These are phyloP conservation scores for Pantelozetes paolii DNA, from an alignment of 2,888 invertebrate genomes.

Conservation along the genomic window DNA sequence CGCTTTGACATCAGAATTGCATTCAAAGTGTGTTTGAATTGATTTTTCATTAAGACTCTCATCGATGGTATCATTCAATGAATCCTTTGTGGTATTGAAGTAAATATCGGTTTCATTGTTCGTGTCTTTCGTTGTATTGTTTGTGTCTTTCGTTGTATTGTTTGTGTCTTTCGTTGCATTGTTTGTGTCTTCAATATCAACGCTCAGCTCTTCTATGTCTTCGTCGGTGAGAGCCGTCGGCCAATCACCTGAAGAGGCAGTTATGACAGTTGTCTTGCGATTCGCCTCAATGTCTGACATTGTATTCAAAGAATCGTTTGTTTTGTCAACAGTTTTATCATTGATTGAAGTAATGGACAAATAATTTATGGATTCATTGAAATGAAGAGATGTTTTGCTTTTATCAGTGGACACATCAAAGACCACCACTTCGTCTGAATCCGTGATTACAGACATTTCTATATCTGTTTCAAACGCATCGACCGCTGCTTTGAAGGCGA, in stretches of 20 bases:
- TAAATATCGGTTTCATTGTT: too few species aligned
- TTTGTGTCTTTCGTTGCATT: neutral
- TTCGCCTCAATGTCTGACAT: neutral
- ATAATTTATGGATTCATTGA: neutral
- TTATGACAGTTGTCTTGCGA: neutral
- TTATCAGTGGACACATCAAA: constrained; percentile 10
- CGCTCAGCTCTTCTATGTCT: neutral
- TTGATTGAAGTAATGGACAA: neutral
- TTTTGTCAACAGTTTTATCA: neutral
- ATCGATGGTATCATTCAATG: neutral
- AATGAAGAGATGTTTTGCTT: neutral
- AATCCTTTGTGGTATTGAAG: neutral
- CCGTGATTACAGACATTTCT: neutral
- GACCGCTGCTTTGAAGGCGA: neutral
- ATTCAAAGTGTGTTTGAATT: too few species aligned
- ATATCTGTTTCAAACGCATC: constrained; percentile 11
- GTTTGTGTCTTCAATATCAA: neutral
- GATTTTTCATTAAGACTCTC: too few species aligned
- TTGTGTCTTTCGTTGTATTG: neutral
- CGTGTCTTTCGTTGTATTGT: neutral
- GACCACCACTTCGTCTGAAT: neutral
- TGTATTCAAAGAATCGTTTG: neutral
- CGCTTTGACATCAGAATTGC: neutral
- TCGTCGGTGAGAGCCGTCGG: too few species aligned
- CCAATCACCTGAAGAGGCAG: neutral